A percentile compares a stretch with the other conserved stretches of the same genome.
Evolutionary conservation across 2,888 invertebrate species (phyloP).

Genomic region (Zeuzera pyrina): DNA sequence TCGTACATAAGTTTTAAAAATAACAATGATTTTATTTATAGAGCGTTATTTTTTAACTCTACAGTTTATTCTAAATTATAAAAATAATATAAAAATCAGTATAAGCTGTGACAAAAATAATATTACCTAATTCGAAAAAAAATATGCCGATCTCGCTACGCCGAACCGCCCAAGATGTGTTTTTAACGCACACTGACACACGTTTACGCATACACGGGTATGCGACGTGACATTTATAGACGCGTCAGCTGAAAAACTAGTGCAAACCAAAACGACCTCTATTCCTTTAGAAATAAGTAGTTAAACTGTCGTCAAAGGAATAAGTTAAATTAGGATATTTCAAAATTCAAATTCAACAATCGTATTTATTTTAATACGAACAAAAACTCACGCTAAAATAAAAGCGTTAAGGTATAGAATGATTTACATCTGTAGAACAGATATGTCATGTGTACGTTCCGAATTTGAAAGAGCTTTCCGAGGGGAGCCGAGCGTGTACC

Average conservation of each 20-base stretch:
- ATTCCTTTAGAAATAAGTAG: conserved; percentile 20
- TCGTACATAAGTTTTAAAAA: too few relatives aligned
- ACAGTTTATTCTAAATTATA: too few relatives aligned
- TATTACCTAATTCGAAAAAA: conserved; percentile 18
- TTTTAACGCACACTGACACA: conserved; percentile 43
- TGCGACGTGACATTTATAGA: conserved; percentile 52
- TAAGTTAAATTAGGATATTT: conserved; percentile 57
- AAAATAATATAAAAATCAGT: too few relatives aligned
- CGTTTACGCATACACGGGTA: conserved; percentile 13
- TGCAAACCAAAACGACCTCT: conserved; percentile 27
- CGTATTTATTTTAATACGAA: conserved; percentile 24
- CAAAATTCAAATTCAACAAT: conserved; percentile 57
- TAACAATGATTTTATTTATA: too few relatives aligned
- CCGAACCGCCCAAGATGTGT: conserved; percentile 53
- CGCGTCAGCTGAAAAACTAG: conserved; percentile 60
- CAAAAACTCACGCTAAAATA: conserved; percentile 1
- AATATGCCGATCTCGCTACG: conserved; percentile 42
- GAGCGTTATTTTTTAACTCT: too few relatives aligned
- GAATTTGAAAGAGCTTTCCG: conserved; percentile 66
- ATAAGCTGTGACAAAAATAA: too few relatives aligned
- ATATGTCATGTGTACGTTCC: conserved; percentile 58
- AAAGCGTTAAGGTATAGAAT: conserved; percentile 18
- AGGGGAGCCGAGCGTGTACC: conserved; percentile 60
- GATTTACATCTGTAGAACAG: conserved; percentile 26
- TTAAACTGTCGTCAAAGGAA: not conserved